Evolutionary conservation across 1,140 invertebrate genomes (phyloP).

Genomic region (Drosophila varians): DNA sequence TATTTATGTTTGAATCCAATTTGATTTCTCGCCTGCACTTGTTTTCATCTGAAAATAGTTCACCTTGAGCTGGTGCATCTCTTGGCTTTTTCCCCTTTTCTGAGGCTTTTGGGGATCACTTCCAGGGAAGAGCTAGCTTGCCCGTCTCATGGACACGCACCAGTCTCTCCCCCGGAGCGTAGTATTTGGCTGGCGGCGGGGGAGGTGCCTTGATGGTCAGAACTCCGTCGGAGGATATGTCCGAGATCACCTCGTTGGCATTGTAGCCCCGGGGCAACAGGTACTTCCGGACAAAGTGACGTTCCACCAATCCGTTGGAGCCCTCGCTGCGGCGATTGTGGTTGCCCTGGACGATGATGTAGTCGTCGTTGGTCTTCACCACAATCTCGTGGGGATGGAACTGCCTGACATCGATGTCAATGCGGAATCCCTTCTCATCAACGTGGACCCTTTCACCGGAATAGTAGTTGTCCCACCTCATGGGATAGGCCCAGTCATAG

Average conservation of each 20-base stretch:
- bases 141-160: slow-evolving; percentile 75
- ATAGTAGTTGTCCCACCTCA: slow-evolving; percentile 80
- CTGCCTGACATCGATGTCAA: slow-evolving; percentile 93
- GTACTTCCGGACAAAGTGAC: slow-evolving; percentile 90
- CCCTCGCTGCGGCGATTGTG: slow-evolving; percentile 92
- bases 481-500: slow-evolving; percentile 71
- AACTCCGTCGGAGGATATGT: slow-evolving; percentile 90
- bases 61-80: slow-evolving; percentile 52
- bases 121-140: slow-evolving; percentile 75
- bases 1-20: slow-evolving; percentile 57
- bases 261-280: slow-evolving; percentile 85
- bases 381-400: slow-evolving; percentile 94
- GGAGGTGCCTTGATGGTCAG: slow-evolving; percentile 88
- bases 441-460: slow-evolving; percentile 85
- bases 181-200: slow-evolving; percentile 80
- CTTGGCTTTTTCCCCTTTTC: not conserved
- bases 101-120: slow-evolving; percentile 26
- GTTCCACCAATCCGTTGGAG: slow-evolving; percentile 88
- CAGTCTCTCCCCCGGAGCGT: slow-evolving; percentile 60
- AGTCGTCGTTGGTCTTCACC: slow-evolving; percentile 92
- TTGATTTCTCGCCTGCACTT: slow-evolving; percentile 46
- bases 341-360: slow-evolving; percentile 91
- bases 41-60: slow-evolving; percentile 65
- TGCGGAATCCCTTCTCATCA: slow-evolving; percentile 91
- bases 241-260: slow-evolving; percentile 89